These are phyloP conservation scores for Orthosia incerta DNA, from an alignment of 2,888 invertebrate genomes.

Conservation along the genomic window DNA sequence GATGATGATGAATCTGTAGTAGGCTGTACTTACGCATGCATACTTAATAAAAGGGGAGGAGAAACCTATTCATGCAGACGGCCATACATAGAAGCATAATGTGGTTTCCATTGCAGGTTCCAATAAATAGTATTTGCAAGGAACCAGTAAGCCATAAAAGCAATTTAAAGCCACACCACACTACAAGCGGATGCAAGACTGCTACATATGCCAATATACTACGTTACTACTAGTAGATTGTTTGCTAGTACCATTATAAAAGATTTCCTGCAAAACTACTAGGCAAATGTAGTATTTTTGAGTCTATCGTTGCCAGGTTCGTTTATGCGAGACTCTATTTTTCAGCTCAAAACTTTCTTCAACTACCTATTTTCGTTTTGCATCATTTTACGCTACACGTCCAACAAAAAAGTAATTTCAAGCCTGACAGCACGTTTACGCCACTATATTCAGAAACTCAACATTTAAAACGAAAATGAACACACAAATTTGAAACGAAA, in stretches of 20 bases:
- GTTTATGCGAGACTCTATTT: constrained; percentile 17
- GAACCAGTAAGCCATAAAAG: constrained; percentile 35
- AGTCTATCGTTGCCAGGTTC: background rate
- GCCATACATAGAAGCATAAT: background rate
- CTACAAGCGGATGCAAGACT: constrained; percentile 11
- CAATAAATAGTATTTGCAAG: constrained; percentile 31
- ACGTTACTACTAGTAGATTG: constrained; percentile 7
- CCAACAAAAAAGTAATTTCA: constrained; percentile 56
- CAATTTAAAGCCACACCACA: constrained; percentile 34
- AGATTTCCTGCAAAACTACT: background rate
- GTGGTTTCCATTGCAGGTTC: constrained; percentile 4
- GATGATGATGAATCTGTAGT: too few species aligned
- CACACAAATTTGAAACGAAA: constrained; percentile 62
- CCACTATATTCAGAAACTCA: constrained; percentile 52
- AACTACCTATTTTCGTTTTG: constrained; percentile 41
- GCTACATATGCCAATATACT: constrained; percentile 24
- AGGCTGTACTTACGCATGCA: background rate
- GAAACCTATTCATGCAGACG: background rate
- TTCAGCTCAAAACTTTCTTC: constrained; percentile 31
- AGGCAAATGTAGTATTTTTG: too few species aligned
- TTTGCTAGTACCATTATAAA: constrained; percentile 16
- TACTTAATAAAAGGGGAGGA: background rate
- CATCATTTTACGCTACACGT: constrained; percentile 32
- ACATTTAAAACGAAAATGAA: constrained; percentile 62
- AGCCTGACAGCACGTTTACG: constrained; percentile 51